These are phyloP conservation scores for Caenorhabditis sulstoni DNA, from an alignment of 2,888 invertebrate species.

Conservation along the genomic window DNA sequence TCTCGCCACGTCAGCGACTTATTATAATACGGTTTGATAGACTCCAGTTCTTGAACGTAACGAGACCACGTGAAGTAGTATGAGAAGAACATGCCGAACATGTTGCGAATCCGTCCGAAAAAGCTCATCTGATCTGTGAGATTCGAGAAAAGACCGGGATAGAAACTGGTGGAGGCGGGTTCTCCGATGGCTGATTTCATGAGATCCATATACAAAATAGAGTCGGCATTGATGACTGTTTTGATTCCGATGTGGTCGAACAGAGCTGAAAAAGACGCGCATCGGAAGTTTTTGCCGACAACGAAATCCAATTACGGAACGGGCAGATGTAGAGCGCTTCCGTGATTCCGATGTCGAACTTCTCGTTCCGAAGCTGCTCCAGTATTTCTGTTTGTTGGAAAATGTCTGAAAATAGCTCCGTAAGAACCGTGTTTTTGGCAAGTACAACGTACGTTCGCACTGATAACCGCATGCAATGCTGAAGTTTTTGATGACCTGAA, in stretches of 20 bases:
- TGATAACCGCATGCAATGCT: slow-evolving; percentile 33
- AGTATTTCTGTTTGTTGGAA: slow-evolving; percentile 36
- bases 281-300: no score
- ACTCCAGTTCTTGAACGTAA: slow-evolving; percentile 30
- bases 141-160: slow-evolving; percentile 38
- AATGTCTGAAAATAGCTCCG: slow-evolving; percentile 18
- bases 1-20: slow-evolving; percentile 31
- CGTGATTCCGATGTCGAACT: slow-evolving; percentile 54
- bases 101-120: slow-evolving; percentile 20
- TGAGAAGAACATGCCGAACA: slow-evolving; percentile 24
- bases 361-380: slow-evolving; percentile 32
- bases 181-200: slow-evolving; percentile 49
- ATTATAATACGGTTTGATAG: slow-evolving; percentile 32
- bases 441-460: slow-evolving; percentile 31
- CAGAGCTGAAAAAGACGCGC: slow-evolving; percentile 24
- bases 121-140: slow-evolving; percentile 39
- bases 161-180: slow-evolving; percentile 43
- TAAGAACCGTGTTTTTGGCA: not conserved
- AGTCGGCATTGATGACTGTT: slow-evolving; percentile 45
- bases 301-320: slow-evolving; percentile 35
- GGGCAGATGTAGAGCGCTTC: slow-evolving; percentile 50
- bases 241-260: slow-evolving; percentile 50
- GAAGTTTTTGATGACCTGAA: slow-evolving; percentile 46
- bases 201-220: slow-evolving; percentile 31
- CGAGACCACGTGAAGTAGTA: slow-evolving; percentile 26